phyloP scores from a whole-genome alignment of 2,113 vertebrate genomes.

The Pao palembangensis region DNA sequence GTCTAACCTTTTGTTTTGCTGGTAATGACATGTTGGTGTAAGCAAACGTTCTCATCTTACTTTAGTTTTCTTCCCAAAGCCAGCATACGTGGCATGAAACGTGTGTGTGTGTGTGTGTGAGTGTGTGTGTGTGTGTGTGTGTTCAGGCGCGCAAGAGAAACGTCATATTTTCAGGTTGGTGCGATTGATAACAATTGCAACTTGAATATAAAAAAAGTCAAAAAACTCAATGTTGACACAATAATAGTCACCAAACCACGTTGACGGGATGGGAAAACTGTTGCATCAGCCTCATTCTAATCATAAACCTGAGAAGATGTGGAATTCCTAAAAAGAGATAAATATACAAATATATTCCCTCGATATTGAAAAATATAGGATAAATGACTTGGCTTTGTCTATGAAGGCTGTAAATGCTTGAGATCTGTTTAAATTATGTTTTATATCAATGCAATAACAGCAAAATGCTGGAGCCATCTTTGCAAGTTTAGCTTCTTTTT shows the following conservation, averaged over 20 bases:
- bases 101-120: not conserved
- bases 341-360: not conserved
- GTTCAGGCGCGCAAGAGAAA: not conserved
- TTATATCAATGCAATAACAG: too few relatives aligned
- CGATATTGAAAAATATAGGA: too few relatives aligned
- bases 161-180: not conserved
- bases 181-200: not conserved
- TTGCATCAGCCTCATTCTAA: slow-evolving; percentile 19
- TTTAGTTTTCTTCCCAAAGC: slow-evolving; percentile 13
- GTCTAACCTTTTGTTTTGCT: too few relatives aligned
- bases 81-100: slow-evolving; percentile 59
- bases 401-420: too few relatives aligned
- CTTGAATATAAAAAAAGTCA: not conserved
- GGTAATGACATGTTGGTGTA: fast-evolving
- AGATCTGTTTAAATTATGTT: too few relatives aligned
- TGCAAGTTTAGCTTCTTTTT: too few relatives aligned
- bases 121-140: not conserved
- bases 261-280: not conserved
- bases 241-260: not conserved
- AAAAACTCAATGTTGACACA: not conserved
- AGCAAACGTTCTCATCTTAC: not conserved
- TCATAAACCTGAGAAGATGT: not conserved
- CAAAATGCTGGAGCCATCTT: too few relatives aligned
- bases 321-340: not conserved
- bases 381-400: too few relatives aligned